phyloP scores from a whole-genome alignment of 2,797 vertebrate genomes.

The Anas acuta region DNA sequence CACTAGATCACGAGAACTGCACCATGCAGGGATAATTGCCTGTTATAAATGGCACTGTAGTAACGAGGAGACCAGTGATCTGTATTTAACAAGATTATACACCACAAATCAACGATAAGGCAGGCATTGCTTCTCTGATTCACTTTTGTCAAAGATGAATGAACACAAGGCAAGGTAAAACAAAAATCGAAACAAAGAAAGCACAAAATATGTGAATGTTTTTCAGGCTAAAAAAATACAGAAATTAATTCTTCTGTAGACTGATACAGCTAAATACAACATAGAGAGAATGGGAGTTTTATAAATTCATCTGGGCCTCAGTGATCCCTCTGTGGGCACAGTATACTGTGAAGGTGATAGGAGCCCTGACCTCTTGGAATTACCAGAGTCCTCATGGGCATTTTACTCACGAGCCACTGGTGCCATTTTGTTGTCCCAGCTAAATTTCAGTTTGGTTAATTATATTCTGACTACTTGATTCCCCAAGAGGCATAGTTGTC shows the following conservation, averaged over 20 bases:
- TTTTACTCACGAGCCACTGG: neutral
- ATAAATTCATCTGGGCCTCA: neutral
- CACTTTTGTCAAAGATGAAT: constrained; percentile 41
- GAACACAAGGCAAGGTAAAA: constrained; percentile 22
- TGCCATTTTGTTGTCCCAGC: neutral
- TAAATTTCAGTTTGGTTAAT: constrained; percentile 9
- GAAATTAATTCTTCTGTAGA: neutral
- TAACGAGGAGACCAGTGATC: constrained; percentile 54
- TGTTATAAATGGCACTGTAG: constrained; percentile 59
- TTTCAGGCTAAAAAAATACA: neutral
- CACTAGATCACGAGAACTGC: constrained; percentile 44
- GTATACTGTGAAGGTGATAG: neutral
- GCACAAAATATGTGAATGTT: neutral
- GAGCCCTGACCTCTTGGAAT: neutral
- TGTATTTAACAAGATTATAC: constrained; percentile 65
- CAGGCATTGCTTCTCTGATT: constrained; percentile 49
- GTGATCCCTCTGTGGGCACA: neutral
- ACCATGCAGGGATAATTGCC: constrained; percentile 50
- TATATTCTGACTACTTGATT: neutral
- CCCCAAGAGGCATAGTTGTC: neutral
- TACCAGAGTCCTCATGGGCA: neutral
- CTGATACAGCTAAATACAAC: neutral
- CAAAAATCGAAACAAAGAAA: constrained; percentile 1
- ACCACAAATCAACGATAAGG: constrained; percentile 52
- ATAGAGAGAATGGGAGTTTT: neutral